phyloP scores from a whole-genome alignment of 2,888 invertebrate genomes.

The Boloria selene region DNA sequence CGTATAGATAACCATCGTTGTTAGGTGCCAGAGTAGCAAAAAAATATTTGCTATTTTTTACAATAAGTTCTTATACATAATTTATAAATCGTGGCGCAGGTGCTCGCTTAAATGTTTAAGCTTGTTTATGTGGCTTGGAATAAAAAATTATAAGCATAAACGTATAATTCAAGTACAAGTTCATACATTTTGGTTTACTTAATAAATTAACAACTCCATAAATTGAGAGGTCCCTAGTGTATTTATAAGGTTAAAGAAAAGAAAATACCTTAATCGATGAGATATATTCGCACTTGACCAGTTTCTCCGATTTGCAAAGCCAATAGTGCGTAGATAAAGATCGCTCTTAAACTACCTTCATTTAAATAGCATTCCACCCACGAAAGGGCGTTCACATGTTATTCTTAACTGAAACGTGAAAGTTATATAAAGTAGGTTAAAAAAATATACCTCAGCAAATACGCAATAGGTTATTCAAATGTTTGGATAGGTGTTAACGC shows the following conservation, averaged over 20 bases:
- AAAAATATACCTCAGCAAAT: slow-evolving; percentile 30
- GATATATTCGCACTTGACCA: slow-evolving; percentile 30
- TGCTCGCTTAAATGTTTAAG: no score
- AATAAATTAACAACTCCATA: neutral
- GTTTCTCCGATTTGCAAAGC: slow-evolving; percentile 35
- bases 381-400: slow-evolving; percentile 35
- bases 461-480: slow-evolving; percentile 26
- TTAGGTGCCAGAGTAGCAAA: no score
- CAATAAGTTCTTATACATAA: no score
- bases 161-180: no score
- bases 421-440: slow-evolving; percentile 37
- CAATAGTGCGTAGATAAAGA: slow-evolving; percentile 37
- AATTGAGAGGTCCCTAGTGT: slow-evolving; percentile 4
- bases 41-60: no score
- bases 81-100: no score
- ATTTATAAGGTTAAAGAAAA: slow-evolving; percentile 23
- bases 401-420: slow-evolving; percentile 36
- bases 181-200: neutral
- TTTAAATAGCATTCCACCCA: slow-evolving; percentile 33
- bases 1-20: no score
- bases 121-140: no score
- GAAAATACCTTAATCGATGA: slow-evolving; percentile 24
- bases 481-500: slow-evolving; percentile 33
- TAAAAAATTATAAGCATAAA: neutral
- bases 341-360: slow-evolving; percentile 33